phyloP scores from a whole-genome alignment of 2,797 vertebrate genomes.

The Aulostomus chinensis region DNA sequence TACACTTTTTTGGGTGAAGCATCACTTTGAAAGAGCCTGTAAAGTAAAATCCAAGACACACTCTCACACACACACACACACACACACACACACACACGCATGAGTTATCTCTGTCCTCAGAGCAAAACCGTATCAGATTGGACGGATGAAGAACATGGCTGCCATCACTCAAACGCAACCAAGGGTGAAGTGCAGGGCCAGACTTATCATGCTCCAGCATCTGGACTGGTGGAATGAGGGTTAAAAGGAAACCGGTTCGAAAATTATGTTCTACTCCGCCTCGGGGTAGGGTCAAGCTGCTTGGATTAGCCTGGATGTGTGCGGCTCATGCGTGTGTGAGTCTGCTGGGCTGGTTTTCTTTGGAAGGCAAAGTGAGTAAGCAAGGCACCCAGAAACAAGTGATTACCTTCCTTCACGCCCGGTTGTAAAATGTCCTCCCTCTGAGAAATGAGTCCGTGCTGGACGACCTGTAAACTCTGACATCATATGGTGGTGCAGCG shows the following conservation, averaged over 20 bases:
- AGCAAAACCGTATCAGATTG: constrained; percentile 4
- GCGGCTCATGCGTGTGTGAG: background rate
- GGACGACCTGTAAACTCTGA: constrained; percentile 39
- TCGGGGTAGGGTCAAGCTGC: constrained; percentile 41
- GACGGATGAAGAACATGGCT: background rate
- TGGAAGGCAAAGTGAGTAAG: constrained; percentile 15
- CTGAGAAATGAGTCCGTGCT: constrained; percentile 30
- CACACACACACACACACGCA: too few species aligned
- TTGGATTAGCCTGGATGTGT: constrained; percentile 51
- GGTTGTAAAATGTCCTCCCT: constrained; percentile 47
- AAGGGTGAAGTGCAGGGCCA: constrained; percentile 12
- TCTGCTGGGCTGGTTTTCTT: background rate
- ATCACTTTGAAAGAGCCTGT: too few species aligned
- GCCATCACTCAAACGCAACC: constrained; percentile 27
- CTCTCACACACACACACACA: too few species aligned
- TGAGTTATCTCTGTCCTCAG: background rate
- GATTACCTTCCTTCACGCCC: constrained; percentile 43
- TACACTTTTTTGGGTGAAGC: too few species aligned
- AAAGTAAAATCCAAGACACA: background rate
- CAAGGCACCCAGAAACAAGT: constrained; percentile 31
- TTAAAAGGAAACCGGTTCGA: constrained; percentile 43
- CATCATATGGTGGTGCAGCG: constrained; percentile 27
- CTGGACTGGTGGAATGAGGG: constrained; percentile 29
- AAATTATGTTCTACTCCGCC: constrained; percentile 50
- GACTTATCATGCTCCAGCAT: constrained; percentile 20